Percentiles rank a stretch among this genome's conserved stretches.
These are phyloP conservation scores for Mechanitis messenoides DNA, from an alignment of 2,888 invertebrate genomes.

Conservation along the genomic window DNA sequence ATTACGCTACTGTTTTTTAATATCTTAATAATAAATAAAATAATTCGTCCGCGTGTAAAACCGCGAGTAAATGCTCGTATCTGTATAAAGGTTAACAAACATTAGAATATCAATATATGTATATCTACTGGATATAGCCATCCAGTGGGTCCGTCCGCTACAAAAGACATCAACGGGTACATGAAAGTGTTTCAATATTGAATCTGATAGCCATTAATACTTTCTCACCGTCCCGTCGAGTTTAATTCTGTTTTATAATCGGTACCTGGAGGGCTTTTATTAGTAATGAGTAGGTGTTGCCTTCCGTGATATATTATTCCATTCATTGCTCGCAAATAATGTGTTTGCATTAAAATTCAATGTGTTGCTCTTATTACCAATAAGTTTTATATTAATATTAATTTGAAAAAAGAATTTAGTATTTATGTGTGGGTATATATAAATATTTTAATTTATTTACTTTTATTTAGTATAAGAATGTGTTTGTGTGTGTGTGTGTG, in stretches of 20 bases:
- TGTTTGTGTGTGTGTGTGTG: too few relatives aligned
- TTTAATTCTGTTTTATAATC: conserved; percentile 21
- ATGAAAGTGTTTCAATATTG: conserved; percentile 13
- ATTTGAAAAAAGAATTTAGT: too few relatives aligned
- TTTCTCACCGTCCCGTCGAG: conserved; percentile 19
- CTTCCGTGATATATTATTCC: conserved; percentile 37
- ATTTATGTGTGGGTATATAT: too few relatives aligned
- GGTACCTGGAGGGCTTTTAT: conserved; percentile 33
- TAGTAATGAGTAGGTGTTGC: conserved; percentile 42
- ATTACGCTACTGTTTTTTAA: too few relatives aligned
- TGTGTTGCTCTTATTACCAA: background rate
- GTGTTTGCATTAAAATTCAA: conserved; percentile 13
- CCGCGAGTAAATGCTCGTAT: too few relatives aligned
- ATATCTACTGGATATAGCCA: background rate
- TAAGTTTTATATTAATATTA: too few relatives aligned
- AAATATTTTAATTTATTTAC: too few relatives aligned
- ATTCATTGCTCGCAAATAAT: conserved; percentile 27
- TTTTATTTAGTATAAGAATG: too few relatives aligned
- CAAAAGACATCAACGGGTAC: conserved; percentile 56
- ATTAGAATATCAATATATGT: background rate
- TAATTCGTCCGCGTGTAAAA: too few relatives aligned
- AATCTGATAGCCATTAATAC: conserved; percentile 12
- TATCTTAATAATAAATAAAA: too few relatives aligned
- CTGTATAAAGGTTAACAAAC: too few relatives aligned
- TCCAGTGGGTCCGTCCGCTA: conserved; percentile 27